phyloP scores from a whole-genome alignment of 1,140 invertebrate genomes.

The Paralvinella palmiformis region DNA sequence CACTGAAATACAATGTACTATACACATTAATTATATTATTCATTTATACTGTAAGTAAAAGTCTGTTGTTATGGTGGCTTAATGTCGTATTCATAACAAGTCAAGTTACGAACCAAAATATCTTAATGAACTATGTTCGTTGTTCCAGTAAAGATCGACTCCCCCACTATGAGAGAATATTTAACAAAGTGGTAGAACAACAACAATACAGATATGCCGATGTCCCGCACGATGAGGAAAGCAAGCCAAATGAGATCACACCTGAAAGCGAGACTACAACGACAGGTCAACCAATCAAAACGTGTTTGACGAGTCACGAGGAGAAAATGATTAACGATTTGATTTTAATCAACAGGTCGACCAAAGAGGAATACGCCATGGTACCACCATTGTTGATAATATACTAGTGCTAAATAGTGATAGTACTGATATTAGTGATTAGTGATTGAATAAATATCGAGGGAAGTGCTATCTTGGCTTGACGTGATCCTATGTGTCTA shows the following conservation, averaged over 20 bases:
- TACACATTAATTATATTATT: too few species aligned
- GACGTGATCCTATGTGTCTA: too few species aligned
- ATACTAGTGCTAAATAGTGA: too few species aligned
- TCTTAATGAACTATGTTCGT: not conserved
- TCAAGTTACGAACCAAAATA: too few species aligned
- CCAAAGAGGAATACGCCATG: not conserved
- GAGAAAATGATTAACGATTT: slow-evolving; percentile 30
- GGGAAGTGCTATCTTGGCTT: too few species aligned
- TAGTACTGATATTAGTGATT: too few species aligned
- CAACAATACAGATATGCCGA: not conserved
- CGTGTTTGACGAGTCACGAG: slow-evolving; percentile 26
- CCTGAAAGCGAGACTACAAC: slow-evolving; percentile 5
- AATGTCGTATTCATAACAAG: too few species aligned
- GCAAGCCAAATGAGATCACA: slow-evolving; percentile 14
- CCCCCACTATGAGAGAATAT: slow-evolving; percentile 42
- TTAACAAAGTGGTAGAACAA: not conserved
- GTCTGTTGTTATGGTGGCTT: too few species aligned
- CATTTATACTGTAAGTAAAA: too few species aligned
- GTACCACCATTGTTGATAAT: not conserved
- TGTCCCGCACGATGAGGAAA: not conserved
- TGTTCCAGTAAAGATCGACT: slow-evolving; percentile 37
- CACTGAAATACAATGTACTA: too few species aligned
- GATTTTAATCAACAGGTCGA: slow-evolving; percentile 21
- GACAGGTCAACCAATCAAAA: not conserved
- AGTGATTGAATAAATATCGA: too few species aligned